phyloP scores from a whole-genome alignment of 2,113 vertebrate genomes.

The Pseudorasbora parva region DNA sequence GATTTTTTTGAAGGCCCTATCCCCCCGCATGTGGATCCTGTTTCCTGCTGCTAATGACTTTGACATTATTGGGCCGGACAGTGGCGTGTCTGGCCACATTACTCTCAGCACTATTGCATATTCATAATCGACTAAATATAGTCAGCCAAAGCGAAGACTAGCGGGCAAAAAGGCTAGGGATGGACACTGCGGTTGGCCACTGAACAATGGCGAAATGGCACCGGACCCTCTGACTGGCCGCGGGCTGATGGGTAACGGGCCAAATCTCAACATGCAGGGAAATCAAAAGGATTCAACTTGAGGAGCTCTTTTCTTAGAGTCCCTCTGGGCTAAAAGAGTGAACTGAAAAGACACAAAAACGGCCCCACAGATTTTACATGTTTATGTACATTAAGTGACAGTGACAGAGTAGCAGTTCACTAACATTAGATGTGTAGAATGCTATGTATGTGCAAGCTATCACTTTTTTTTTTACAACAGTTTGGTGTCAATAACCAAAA shows the following conservation, averaged over 20 bases:
- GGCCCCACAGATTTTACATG: slow-evolving; percentile 9
- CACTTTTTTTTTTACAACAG: neutral
- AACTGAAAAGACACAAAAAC: slow-evolving; percentile 33
- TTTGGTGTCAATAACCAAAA: neutral
- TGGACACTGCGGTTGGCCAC: slow-evolving; percentile 82
- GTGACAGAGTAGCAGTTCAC: neutral
- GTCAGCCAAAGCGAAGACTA: slow-evolving; percentile 65
- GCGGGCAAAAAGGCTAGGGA: slow-evolving; percentile 65
- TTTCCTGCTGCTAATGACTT: slow-evolving; percentile 63
- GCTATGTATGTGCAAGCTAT: neutral
- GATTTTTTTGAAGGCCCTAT: slow-evolving; percentile 54
- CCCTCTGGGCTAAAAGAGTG: slow-evolving; percentile 21
- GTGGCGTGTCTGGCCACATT: slow-evolving; percentile 88
- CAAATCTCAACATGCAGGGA: slow-evolving; percentile 60
- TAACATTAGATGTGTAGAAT: neutral
- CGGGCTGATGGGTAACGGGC: slow-evolving; percentile 68
- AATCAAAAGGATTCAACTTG: slow-evolving; percentile 41
- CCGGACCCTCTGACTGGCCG: slow-evolving; percentile 69
- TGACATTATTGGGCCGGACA: slow-evolving; percentile 90
- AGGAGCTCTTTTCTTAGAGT: slow-evolving; percentile 32
- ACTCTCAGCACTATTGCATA: slow-evolving; percentile 88
- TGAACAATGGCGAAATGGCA: slow-evolving; percentile 82
- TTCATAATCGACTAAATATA: slow-evolving; percentile 92
- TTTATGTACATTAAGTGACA: slow-evolving; percentile 19
- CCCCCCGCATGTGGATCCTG: slow-evolving; percentile 61